Percentiles rank a stretch among this genome's conserved stretches.
Conservation (phyloP, 37 sponge, comb jelly and placozoan genomes). For the Geodia barretti region DNA sequence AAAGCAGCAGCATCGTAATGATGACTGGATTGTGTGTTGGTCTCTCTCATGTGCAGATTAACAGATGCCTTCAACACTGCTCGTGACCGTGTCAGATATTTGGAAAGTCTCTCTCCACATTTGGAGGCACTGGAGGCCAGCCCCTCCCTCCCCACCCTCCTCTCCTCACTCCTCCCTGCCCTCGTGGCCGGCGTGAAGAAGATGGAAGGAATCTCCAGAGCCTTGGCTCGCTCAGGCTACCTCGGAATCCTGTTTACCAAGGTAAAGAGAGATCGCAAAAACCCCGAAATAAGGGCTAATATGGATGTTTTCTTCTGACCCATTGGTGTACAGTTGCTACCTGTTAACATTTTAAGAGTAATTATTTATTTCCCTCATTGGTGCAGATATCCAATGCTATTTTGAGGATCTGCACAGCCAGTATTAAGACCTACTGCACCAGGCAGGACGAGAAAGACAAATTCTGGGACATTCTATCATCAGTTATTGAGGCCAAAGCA, state of each 20-base stretch:
- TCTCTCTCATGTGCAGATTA: constrained; percentile 38
- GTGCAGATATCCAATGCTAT: constrained; percentile 48
- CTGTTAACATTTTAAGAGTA: background rate
- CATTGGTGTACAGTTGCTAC: background rate
- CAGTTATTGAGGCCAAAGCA: constrained; percentile 11
- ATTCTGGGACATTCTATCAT: constrained; percentile 41
- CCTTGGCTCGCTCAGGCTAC: constrained; percentile 82
- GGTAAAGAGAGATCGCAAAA: constrained; percentile 36
- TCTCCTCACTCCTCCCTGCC: constrained; percentile 38
- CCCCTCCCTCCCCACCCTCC: constrained; percentile 29
- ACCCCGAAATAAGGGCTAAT: background rate
- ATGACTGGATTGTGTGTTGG: no score
- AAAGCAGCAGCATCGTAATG: no score
- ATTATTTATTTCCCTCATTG: background rate
- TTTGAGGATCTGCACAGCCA: constrained; percentile 24
- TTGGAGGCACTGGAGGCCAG: constrained; percentile 69
- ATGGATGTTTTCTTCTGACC: background rate
- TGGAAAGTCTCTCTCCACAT: constrained; percentile 64
- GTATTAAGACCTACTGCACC: constrained; percentile 16
- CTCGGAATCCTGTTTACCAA: constrained; percentile 82
- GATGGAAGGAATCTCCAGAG: constrained; percentile 72
- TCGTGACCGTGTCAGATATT: constrained; percentile 77
- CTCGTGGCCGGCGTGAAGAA: constrained; percentile 38
- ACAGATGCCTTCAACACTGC: constrained; percentile 88
- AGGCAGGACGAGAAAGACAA: constrained; percentile 2